phyloP scores from a whole-genome alignment of 2,888 invertebrate genomes.

The Acanthosepion lycidas region DNA sequence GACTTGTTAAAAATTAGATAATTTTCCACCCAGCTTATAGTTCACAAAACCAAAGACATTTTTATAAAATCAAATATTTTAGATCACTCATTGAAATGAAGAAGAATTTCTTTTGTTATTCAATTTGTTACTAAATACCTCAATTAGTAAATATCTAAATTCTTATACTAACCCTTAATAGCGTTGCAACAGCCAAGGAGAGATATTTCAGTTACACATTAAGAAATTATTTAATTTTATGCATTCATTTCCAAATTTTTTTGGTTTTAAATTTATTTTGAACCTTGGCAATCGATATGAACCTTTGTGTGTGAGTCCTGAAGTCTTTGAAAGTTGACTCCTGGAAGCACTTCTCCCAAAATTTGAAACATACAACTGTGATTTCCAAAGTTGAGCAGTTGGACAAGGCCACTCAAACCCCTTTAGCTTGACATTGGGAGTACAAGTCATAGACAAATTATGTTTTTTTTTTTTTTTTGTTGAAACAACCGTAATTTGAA shows the following conservation, averaged over 20 bases:
- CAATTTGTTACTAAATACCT: neutral
- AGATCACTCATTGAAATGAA: neutral
- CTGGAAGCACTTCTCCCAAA: constrained; percentile 16
- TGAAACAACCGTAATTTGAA: too few species aligned
- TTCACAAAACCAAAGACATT: neutral
- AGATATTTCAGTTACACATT: neutral
- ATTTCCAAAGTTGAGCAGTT: constrained; percentile 11
- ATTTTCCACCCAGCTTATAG: neutral
- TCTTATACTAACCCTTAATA: neutral
- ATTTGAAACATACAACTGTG: neutral
- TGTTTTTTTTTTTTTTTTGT: neutral
- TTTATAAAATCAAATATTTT: neutral
- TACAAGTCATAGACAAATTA: neutral
- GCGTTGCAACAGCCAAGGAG: neutral
- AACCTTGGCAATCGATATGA: neutral
- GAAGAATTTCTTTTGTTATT: too few species aligned
- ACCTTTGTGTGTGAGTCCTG: neutral
- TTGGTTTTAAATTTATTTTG: neutral
- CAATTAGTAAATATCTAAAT: neutral
- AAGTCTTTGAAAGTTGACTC: neutral
- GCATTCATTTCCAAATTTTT: neutral
- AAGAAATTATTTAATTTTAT: neutral
- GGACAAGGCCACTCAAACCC: neutral
- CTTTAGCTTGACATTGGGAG: neutral
- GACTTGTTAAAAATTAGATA: neutral